phyloP scores from a whole-genome alignment of 1,140 invertebrate genomes.

The Procambarus clarkii region DNA sequence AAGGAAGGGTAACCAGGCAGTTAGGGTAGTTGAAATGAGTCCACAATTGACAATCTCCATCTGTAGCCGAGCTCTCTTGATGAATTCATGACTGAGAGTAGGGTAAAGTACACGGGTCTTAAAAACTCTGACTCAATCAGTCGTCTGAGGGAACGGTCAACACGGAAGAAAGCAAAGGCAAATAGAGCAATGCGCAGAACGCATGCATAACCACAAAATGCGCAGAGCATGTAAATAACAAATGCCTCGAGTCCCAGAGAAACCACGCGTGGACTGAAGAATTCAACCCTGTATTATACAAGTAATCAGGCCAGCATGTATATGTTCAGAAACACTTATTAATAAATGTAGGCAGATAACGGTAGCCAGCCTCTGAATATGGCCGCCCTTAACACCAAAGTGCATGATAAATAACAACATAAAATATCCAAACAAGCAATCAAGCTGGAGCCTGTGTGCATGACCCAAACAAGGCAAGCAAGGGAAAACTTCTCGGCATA shows the following conservation, averaged over 20 bases:
- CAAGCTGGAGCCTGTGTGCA: constrained; percentile 51
- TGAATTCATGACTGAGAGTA: background rate
- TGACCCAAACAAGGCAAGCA: constrained; percentile 59
- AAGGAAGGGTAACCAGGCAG: background rate
- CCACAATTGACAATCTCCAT: background rate
- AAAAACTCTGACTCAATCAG: constrained; percentile 6
- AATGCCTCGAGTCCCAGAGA: background rate
- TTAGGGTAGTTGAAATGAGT: background rate
- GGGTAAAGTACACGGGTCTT: background rate
- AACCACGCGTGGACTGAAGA: background rate
- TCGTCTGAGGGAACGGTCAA: constrained; percentile 22
- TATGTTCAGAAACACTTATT: constrained; percentile 19
- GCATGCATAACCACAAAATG: constrained; percentile 32
- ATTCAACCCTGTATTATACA: background rate
- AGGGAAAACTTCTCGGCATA: constrained; percentile 13
- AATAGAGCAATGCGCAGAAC: constrained; percentile 1
- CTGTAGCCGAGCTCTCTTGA: background rate
- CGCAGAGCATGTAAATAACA: constrained; percentile 31
- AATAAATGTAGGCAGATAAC: constrained; percentile 41
- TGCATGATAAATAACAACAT: constrained; percentile 49
- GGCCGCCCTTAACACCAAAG: constrained; percentile 30
- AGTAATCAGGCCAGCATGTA: constrained; percentile 3
- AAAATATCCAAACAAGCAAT: constrained; percentile 61
- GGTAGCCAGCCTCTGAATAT: constrained; percentile 5
- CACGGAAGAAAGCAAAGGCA: constrained; percentile 32